Evolutionary conservation across 2,888 invertebrate species (phyloP).

Genomic region (Sarcophaga rosellei): DNA sequence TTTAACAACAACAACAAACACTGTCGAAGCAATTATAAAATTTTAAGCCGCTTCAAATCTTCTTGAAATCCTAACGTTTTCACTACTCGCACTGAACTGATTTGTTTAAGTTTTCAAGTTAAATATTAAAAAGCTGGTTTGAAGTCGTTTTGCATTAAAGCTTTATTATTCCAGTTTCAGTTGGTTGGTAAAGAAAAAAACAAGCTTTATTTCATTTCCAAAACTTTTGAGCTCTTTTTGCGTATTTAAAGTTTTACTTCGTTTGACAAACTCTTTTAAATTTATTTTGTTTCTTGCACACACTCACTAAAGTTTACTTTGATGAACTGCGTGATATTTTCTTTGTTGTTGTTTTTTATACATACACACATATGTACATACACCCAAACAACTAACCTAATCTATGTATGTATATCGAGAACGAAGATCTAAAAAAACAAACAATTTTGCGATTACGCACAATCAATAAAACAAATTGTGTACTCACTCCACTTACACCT

Average conservation of each 20-base stretch:
- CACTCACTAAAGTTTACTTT: too few species aligned
- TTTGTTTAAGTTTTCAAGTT: constrained; percentile 25
- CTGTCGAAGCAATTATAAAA: background rate
- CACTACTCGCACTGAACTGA: constrained; percentile 62
- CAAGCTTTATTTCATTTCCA: constrained; percentile 20
- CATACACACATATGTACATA: too few species aligned
- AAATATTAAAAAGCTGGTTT: constrained; percentile 45
- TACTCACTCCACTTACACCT: too few species aligned
- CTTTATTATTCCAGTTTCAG: constrained; percentile 6
- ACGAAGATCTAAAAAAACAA: too few species aligned
- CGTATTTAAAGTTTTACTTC: background rate
- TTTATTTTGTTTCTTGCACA: too few species aligned
- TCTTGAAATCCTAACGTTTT: constrained; percentile 28
- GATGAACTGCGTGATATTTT: too few species aligned
- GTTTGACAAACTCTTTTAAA: too few species aligned
- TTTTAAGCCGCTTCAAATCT: constrained; percentile 36
- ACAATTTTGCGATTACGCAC: too few species aligned
- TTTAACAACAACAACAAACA: constrained; percentile 26
- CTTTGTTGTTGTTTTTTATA: too few species aligned
- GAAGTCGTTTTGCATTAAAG: constrained; percentile 16
- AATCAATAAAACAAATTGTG: too few species aligned
- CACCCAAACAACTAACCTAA: too few species aligned
- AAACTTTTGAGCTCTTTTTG: constrained; percentile 10
- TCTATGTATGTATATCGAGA: too few species aligned
- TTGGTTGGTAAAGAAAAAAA: background rate